Percentiles rank a stretch among this genome's conserved stretches.
phyloP scores from a whole-genome alignment of 1,140 invertebrate species.

The Plutomurus gul region DNA sequence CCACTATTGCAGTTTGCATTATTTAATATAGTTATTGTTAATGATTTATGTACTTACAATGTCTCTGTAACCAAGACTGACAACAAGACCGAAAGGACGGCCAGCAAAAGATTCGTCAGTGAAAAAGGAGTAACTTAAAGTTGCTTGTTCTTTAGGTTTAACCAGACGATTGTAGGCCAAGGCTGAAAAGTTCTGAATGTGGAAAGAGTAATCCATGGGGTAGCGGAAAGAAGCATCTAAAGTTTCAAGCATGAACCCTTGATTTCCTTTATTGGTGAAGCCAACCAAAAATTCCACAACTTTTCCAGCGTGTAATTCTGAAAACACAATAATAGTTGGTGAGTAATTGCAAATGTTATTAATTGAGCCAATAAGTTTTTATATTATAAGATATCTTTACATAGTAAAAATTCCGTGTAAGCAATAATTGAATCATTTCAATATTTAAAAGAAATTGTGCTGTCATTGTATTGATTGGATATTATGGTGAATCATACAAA shows the following conservation, averaged over 20 bases:
- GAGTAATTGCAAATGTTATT: neutral
- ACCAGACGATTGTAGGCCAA: constrained; percentile 87
- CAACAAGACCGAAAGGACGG: constrained; percentile 90
- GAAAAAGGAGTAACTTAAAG: constrained; percentile 92
- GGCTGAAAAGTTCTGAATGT: constrained; percentile 96
- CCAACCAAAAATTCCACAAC: constrained; percentile 94
- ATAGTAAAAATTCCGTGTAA: no score
- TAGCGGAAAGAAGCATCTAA: constrained; percentile 98
- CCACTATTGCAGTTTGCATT: neutral
- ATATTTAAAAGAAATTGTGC: no score
- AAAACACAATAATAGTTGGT: constrained; percentile 53
- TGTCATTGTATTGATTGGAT: no score
- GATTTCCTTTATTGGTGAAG: constrained; percentile 90
- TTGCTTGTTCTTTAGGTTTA: constrained; percentile 88
- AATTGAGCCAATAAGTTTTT: no score
- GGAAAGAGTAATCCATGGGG: constrained; percentile 97
- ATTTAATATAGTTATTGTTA: neutral
- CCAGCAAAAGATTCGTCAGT: constrained; percentile 94
- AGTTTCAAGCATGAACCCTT: constrained; percentile 88
- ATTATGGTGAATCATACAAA: no score
- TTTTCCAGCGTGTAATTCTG: constrained; percentile 89
- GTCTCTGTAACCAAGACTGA: constrained; percentile 93
- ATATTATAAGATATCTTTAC: no score
- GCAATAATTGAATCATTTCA: no score
- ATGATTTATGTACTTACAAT: constrained; percentile 61